Base-by-base conservation (phyloP, 92 coral and sea anemone species). In the Hydrozoanthus gracilis region DNA sequence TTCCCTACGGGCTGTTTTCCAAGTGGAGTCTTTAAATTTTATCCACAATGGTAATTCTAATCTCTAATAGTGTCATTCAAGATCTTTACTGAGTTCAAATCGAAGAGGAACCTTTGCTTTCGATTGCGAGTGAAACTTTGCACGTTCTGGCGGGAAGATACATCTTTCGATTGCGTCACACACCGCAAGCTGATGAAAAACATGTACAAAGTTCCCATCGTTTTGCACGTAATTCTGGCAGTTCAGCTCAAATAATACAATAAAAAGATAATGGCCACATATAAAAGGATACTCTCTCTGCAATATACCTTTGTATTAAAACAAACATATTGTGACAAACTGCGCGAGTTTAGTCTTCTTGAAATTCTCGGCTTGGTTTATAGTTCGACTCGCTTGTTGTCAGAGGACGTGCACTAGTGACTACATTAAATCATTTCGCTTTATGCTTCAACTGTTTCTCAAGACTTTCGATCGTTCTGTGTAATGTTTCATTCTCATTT, bases 401-500 rank as follows among this genome's bases (percentile, higher is more conserved):
- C 39, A 27, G 39, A 27, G 39, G 39, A 27, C 39, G 39, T 27
- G 39, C 39, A 27, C 39, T 27, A 27, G 39, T 27, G 39, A 27
- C 39, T 27, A 27, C 46, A 9, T 73, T 48, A 39, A 7, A 3
- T 80, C 65, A 80, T n/a, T 80, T 67, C 45, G 15, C 60, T 49
- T 15, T 18, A n/a, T 65, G 64, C 47, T 80, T 65, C 74, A 80
- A 52, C 73, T 80, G 85, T 12, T 64, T 11, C 62, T 83, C 79
- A 46, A 88, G 79, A 50, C 71, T 84, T 66, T 94, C 90, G 46
- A 94, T 91, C 3, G 93, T 77, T 83, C 92, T 91, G 49, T 87
- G 90, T 67, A 94, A 79, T 62, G 94, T 86, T 66, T 76, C 61
- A 77, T 94, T 94, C 83, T 94, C 98, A 20, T 93, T 92, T 10